A percentile compares a stretch with the other conserved stretches of the same genome.
phyloP scores from a whole-genome alignment of 2,113 vertebrate species.

The Pandion haliaetus region DNA sequence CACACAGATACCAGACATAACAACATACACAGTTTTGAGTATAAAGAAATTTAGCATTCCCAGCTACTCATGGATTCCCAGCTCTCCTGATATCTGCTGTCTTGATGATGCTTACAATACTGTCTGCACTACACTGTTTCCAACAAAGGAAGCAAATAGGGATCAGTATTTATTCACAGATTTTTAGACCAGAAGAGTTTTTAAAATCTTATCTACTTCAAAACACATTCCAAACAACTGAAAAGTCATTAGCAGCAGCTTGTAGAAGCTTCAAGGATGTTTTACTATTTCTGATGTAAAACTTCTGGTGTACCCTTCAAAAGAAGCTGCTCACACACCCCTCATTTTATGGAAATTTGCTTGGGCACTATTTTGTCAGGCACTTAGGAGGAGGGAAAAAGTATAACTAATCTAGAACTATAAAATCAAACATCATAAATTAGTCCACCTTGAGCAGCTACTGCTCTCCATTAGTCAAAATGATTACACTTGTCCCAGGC shows the following conservation, averaged over 20 bases:
- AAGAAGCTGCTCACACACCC: not conserved
- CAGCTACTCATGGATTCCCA: not conserved
- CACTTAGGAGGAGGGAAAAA: not conserved
- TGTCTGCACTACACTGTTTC: not conserved
- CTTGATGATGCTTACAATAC: not conserved
- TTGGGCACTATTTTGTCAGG: not conserved
- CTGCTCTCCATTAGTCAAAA: not conserved
- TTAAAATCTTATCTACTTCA: not conserved
- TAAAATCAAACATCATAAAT: not conserved
- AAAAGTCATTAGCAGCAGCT: not conserved
- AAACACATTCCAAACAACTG: not conserved
- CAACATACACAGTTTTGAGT: not conserved
- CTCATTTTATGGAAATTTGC: not conserved
- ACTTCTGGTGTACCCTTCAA: not conserved
- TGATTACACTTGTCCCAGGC: not conserved
- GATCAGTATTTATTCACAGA: not conserved
- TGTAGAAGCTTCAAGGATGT: not conserved
- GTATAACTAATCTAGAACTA: not conserved
- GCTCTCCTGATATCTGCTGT: not conserved
- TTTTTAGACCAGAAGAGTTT: not conserved
- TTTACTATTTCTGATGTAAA: not conserved
- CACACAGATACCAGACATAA: not conserved
- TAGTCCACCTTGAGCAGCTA: not conserved
- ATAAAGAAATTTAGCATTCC: not conserved
- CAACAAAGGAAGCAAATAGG: not conserved